These are phyloP conservation scores for Dysidea cf. avara DNA, from an alignment of 37 sponge, comb jelly and placozoan genomes.

Conservation along the genomic window DNA sequence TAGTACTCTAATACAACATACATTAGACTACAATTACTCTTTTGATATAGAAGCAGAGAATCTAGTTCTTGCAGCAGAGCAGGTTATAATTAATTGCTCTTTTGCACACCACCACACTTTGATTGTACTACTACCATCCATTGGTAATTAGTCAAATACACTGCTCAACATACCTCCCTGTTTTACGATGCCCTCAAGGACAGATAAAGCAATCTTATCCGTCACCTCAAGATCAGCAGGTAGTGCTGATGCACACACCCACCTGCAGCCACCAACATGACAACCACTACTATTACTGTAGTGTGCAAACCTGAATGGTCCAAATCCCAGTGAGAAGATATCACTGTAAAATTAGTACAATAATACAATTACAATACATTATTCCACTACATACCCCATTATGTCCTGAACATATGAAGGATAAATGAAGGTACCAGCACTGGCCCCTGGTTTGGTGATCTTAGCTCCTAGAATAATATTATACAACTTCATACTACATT, in stretches of 20 bases:
- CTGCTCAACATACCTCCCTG: slow-evolving; percentile 61
- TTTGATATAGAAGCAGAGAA: too few relatives aligned
- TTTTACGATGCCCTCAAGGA: slow-evolving; percentile 42
- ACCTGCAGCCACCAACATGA: slow-evolving; percentile 29
- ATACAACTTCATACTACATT: too few relatives aligned
- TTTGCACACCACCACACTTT: too few relatives aligned
- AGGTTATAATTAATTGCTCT: too few relatives aligned
- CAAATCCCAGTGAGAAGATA: slow-evolving; percentile 97
- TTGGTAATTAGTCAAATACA: not conserved
- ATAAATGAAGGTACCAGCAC: slow-evolving; percentile 64
- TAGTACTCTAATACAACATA: not conserved
- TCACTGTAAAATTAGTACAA: slow-evolving; percentile 46
- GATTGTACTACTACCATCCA: too few relatives aligned
- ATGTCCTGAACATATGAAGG: slow-evolving; percentile 96
- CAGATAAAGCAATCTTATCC: slow-evolving; percentile 75
- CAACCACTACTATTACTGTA: not conserved
- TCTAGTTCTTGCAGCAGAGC: too few relatives aligned
- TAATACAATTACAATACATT: not conserved
- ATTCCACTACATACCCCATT: slow-evolving; percentile 70
- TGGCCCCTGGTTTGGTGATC: slow-evolving; percentile 48
- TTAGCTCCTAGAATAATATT: slow-evolving; percentile 63
- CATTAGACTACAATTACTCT: not conserved
- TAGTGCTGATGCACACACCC: slow-evolving; percentile 93
- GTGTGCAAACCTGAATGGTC: slow-evolving; percentile 83
- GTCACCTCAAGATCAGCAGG: slow-evolving; percentile 74